Evolutionary conservation across 1,140 invertebrate species (phyloP), one percentile per base, ranked within the genome.

Genomic region (Drosophila virilis): DNA sequence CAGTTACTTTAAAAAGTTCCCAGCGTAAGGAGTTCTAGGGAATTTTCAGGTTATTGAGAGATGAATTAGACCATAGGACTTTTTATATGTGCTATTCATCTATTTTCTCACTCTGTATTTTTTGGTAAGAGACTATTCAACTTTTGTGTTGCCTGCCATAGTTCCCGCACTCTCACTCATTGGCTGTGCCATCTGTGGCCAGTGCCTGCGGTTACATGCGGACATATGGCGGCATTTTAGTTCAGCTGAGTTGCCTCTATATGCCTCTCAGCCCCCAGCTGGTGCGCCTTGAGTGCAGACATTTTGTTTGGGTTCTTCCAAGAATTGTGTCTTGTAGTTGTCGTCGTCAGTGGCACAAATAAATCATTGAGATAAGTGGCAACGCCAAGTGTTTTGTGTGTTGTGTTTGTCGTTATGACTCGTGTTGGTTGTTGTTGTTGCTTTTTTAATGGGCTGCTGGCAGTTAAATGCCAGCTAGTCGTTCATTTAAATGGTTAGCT

Each of bases 341-440:
- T 66, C 35, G 45, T 48, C 55, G 61, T 70, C 71, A 71, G 74
- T 66, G 82, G 60, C 67, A 82, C 71, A 88, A 50, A 86, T 86
- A 86, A 88, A 86, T 86, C 82, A 88, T 88, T 77, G 57, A 80
- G 82, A 88, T 86, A 86, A 86, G 66, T 61, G 72, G 58, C 58
- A 70, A 55, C 38, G 72, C 65, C 43, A 66, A 67, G 54, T 68
- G 70, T 78, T 71, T 71, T 75, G 37, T 15, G 13, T 12, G 12
- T 61, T 37, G 13, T 15, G 32, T 8, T 9, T 33, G 57, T 22
- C 42, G 35, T 48, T 57, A 48, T 32, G 48, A 50, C 12, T 45
- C 1, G n/a, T n/a, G 13, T 6, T 45, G 7, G 13, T 60, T 15
- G 13, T 8, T 33, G 46, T 43, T 66, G 46, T 12, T 67, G 33